Evolutionary conservation across 2,113 vertebrate species (phyloP).

Genomic region (Tympanuchus pallidicinctus): DNA sequence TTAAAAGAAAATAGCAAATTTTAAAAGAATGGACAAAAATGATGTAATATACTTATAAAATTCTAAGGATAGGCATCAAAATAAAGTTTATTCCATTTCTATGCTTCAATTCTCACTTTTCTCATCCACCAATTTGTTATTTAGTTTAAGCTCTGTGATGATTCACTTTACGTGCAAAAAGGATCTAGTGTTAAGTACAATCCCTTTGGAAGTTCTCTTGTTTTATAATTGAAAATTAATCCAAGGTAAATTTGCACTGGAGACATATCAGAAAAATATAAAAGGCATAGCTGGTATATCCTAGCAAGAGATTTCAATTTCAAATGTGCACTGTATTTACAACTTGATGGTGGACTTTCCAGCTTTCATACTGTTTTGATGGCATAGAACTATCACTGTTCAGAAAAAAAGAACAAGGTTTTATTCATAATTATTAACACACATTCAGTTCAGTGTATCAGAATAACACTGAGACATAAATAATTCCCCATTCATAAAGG

Average conservation of each 20-base stretch:
- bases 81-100: not conserved
- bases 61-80: not conserved
- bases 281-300: not conserved
- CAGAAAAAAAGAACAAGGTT: not conserved
- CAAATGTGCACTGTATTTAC: not conserved
- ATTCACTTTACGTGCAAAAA: not conserved
- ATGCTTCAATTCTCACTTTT: not conserved
- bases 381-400: not conserved
- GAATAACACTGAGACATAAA: not conserved
- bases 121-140: not conserved
- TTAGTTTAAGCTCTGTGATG: not conserved
- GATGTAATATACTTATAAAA: not conserved
- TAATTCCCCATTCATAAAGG: not conserved
- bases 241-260: not conserved
- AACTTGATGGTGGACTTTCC: not conserved
- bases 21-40: not conserved
- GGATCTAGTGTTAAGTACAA: not conserved
- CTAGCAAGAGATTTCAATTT: not conserved
- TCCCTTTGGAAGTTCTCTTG: not conserved
- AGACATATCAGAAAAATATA: not conserved
- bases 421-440: not conserved
- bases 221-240: not conserved
- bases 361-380: not conserved
- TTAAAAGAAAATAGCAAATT: not conserved
- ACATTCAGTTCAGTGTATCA: not conserved